Evolutionary conservation across 1,140 invertebrate species (phyloP).

Genomic region (Drosophila micromelanica): DNA sequence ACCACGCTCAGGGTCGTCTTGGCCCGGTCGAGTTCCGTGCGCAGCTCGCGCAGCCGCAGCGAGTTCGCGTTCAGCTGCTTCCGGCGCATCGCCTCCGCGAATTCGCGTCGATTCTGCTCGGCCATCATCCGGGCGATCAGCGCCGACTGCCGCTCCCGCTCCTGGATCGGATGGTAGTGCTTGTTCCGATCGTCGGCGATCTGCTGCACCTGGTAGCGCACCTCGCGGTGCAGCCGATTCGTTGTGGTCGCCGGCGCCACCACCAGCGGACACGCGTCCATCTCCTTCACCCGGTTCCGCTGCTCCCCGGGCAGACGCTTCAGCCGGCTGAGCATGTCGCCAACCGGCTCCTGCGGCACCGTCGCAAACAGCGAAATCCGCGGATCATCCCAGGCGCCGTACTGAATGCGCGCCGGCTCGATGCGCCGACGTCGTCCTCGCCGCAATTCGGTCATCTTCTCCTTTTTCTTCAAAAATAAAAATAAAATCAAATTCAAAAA

Average conservation of each 20-base stretch:
- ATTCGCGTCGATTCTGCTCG: conserved; percentile 27
- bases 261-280: conserved; percentile 37
- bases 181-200: conserved; percentile 52
- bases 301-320: conserved; percentile 18
- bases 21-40: conserved; percentile 47
- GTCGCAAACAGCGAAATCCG: conserved; percentile 53
- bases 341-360: conserved; percentile 52
- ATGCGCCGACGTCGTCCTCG: conserved; percentile 15
- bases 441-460: not conserved
- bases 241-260: conserved; percentile 13
- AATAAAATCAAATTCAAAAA: too few relatives aligned
- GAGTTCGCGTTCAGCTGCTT: conserved; percentile 48
- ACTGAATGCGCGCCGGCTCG: conserved; percentile 23
- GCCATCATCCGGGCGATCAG: conserved; percentile 37
- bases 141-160: conserved; percentile 24
- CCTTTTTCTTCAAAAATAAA: too few relatives aligned
- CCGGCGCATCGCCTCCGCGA: conserved; percentile 38
- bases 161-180: conserved; percentile 30
- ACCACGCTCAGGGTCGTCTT: conserved; percentile 50
- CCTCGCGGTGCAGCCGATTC: conserved; percentile 26
- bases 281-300: conserved; percentile 17
- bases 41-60: conserved; percentile 35
- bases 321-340: conserved; percentile 45
- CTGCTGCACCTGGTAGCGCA: conserved; percentile 60
- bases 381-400: conserved; percentile 61